Conservation (phyloP, 2,113 vertebrate species). For the Axis porcinus region DNA sequence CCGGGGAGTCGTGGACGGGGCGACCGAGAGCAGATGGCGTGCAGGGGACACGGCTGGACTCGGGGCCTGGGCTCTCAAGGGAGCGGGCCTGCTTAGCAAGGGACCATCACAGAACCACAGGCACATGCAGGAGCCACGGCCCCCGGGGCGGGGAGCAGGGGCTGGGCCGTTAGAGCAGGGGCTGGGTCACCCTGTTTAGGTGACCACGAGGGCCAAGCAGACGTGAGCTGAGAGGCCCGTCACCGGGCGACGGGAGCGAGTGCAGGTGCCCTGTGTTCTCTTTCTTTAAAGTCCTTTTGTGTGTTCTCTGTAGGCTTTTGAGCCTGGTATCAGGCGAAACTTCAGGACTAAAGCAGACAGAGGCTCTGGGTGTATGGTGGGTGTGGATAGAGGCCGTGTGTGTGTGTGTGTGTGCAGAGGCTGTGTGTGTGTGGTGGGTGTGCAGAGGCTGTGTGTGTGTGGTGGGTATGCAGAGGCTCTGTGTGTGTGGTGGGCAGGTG, state of each 20-base stretch:
- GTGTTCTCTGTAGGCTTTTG: neutral
- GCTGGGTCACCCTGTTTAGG: neutral
- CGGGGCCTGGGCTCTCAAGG: neutral
- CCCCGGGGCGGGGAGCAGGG: too few species aligned
- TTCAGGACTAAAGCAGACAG: neutral
- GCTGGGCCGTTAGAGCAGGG: neutral
- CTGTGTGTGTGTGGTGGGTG: neutral
- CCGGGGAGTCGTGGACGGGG: neutral
- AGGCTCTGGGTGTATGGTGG: neutral
- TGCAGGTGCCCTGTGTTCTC: neutral
- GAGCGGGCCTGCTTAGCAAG: constrained; percentile 73
- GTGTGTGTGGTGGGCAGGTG: neutral
- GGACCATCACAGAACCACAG: constrained; percentile 86
- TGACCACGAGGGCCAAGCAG: neutral
- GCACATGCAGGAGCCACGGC: constrained; percentile 55
- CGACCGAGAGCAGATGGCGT: neutral
- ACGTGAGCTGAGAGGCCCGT: neutral
- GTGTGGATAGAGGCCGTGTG: too few species aligned
- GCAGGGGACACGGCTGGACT: constrained; percentile 19
- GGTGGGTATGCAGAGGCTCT: neutral
- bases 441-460: neutral
- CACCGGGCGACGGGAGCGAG: neutral
- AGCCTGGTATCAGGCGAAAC: neutral
- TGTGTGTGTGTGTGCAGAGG: neutral
- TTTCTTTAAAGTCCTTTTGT: neutral